A percentile compares a stretch with the other conserved stretches of the same genome.
Evolutionary conservation across 2,888 invertebrate genomes (phyloP).

Genomic region (Ernsta delagoae): DNA sequence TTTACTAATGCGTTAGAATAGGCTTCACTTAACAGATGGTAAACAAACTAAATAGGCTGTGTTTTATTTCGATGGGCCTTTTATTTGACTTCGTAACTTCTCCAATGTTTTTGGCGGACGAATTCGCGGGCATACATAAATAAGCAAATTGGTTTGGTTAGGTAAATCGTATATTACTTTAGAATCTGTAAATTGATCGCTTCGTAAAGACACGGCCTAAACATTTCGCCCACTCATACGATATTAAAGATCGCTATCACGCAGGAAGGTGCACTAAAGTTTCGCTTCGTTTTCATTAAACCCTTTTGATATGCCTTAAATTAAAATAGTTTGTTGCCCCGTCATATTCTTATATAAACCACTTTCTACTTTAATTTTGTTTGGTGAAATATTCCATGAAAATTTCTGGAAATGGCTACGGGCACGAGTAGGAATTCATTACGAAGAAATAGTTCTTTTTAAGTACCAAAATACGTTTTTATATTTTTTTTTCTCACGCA

Average conservation of each 20-base stretch:
- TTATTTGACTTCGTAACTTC: too few relatives aligned
- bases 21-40: too few relatives aligned
- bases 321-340: slow-evolving; percentile 40
- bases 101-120: too few relatives aligned
- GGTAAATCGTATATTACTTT: background rate
- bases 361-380: slow-evolving; percentile 20
- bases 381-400: slow-evolving; percentile 18
- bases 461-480: too few relatives aligned
- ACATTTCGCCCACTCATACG: slow-evolving; percentile 77
- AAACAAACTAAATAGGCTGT: too few relatives aligned
- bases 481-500: too few relatives aligned
- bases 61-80: too few relatives aligned
- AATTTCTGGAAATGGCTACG: background rate
- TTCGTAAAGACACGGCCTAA: slow-evolving; percentile 41
- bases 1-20: too few relatives aligned
- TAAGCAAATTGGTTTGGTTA: too few relatives aligned
- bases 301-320: slow-evolving; percentile 60
- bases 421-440: too few relatives aligned
- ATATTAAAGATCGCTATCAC: slow-evolving; percentile 82
- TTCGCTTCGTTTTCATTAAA: slow-evolving; percentile 79
- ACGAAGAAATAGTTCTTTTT: too few relatives aligned
- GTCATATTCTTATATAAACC: slow-evolving; percentile 35
- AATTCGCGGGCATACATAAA: too few relatives aligned
- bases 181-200: background rate
- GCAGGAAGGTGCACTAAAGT: slow-evolving; percentile 77